Evolutionary conservation across 2,113 vertebrate genomes (phyloP).

Genomic region (Scomber japonicus): DNA sequence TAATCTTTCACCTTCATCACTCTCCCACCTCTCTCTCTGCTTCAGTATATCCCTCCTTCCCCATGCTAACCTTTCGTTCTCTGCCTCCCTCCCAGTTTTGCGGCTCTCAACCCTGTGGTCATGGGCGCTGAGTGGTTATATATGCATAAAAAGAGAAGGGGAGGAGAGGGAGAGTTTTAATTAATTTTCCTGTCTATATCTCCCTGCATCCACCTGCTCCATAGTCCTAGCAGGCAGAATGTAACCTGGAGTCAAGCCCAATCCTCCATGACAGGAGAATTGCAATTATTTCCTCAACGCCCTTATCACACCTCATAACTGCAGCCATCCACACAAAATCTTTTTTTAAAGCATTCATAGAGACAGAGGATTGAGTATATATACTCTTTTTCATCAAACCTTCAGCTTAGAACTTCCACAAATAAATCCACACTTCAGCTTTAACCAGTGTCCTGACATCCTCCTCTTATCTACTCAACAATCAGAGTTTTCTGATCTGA

Average conservation of each 20-base stretch:
- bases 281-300: conserved; percentile 60
- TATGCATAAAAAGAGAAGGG: conserved; percentile 52
- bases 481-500: too few species aligned
- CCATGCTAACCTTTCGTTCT: conserved; percentile 34
- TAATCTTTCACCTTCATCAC: conserved; percentile 59
- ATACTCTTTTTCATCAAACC: conserved; percentile 7
- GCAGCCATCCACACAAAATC: conserved; percentile 32
- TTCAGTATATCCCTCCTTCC: not conserved
- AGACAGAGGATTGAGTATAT: conserved; percentile 23
- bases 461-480: too few species aligned
- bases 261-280: conserved; percentile 42
- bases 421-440: conserved; percentile 35
- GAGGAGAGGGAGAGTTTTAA: conserved; percentile 56
- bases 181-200: conserved; percentile 63
- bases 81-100: conserved; percentile 21
- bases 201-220: conserved; percentile 60
- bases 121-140: conserved; percentile 41
- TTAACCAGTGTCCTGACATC: not conserved
- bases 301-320: conserved; percentile 45
- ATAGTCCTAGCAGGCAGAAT: conserved; percentile 37
- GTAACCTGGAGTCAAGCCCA: conserved; percentile 59
- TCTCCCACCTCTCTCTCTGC: conserved; percentile 12
- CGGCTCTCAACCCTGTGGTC: conserved; percentile 46
- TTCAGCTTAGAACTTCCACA: conserved; percentile 10
- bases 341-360: conserved; percentile 34